Base-by-base conservation (phyloP, 2,113 vertebrate genomes). In the Pipa parva region DNA sequence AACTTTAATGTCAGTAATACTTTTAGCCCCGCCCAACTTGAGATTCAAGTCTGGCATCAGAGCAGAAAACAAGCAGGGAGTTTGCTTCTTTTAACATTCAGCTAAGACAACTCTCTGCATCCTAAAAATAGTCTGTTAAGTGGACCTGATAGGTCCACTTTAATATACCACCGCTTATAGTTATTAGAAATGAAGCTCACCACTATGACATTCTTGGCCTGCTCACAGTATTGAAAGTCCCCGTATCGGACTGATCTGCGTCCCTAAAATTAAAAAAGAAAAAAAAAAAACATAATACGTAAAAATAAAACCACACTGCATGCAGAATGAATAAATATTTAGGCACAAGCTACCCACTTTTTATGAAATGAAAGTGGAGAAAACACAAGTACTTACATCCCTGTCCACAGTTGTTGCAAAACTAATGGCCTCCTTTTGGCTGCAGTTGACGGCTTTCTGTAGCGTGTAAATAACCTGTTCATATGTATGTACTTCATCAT, bases 401-500 rank as follows among this genome's bases (percentile, higher is more conserved):
- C 97, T 76, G 80, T 99, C 97, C 37, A 99, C 95, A 7, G 91
- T 97, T 54, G 97, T 99, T 74, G 96, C 95, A 71, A 98, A 99
- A 77, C 92, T 91, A 78, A 96, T 90, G 0, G 97, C 97, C 74
- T 98, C 95, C 51, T 97, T 99, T 75, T 98, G 97, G 1, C 91
- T 94, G 80, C 97, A 99, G 86, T 83, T 97, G 36, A 99, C 95
- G 10, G 97, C 97, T 79, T 99, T 99, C 80, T 97, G 95, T 74
- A 99, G 89, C 1, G 95, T 98, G 79, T 95, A 98, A 81, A 99
- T 99, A 59, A 99, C 97, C 81, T 99, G 96, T 20, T 99, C 97
- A 21, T 99, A 99, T 1, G 97, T 99, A 77, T 99, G 97, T 52
- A 98, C 95, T 75, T 99, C 97, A 76, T 99, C 97, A 71, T 99